Conservation (phyloP, 2,797 vertebrate genomes). For the Pterois miles region DNA sequence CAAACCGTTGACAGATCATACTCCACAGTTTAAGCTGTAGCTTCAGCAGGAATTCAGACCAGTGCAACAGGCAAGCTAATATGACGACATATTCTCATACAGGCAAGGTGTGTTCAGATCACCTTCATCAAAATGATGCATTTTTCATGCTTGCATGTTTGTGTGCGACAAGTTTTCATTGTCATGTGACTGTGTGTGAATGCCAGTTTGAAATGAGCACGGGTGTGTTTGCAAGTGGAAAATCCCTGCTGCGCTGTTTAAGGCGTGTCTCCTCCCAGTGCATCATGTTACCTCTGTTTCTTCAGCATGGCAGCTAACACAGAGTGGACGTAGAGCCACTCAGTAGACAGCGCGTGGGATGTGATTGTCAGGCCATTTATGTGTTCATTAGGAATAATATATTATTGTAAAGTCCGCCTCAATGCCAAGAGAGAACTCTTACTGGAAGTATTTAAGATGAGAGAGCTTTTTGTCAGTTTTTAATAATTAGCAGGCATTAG, state of each 20-base stretch:
- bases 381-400: background rate
- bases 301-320: constrained; percentile 1
- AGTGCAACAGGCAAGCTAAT: background rate
- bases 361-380: constrained; percentile 1
- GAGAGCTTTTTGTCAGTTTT: background rate
- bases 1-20: background rate
- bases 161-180: background rate
- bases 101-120: background rate
- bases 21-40: background rate
- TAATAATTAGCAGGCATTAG: background rate
- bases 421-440: background rate
- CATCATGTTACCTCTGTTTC: constrained; percentile 1
- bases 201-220: background rate
- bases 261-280: constrained; percentile 51
- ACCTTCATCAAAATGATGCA: background rate
- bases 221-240: constrained; percentile 61
- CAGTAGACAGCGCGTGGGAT: background rate
- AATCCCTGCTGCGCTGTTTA: constrained; percentile 48
- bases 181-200: background rate
- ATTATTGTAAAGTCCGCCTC: background rate
- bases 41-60: background rate
- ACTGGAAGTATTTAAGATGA: background rate
- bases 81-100: background rate
- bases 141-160: background rate
- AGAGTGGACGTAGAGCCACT: background rate